These are phyloP conservation scores for Antechinus stuartii DNA, from an alignment of 2,113 vertebrate genomes.

Conservation along the genomic window DNA sequence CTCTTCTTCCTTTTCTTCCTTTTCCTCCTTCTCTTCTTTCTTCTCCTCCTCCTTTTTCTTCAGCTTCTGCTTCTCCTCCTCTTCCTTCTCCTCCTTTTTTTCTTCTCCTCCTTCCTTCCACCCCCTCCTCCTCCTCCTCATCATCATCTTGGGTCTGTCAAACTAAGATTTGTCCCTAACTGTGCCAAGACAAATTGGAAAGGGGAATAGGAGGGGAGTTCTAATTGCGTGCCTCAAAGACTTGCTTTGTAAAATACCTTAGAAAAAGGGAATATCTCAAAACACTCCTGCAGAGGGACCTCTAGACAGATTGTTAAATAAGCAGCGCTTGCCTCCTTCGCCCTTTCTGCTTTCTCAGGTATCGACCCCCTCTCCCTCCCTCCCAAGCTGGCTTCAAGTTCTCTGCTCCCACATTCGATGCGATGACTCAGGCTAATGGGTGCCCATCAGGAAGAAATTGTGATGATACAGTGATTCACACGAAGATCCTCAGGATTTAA, in stretches of 20 bases:
- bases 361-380: not conserved
- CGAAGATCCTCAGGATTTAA: not conserved
- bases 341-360: not conserved
- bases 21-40: too few relatives aligned
- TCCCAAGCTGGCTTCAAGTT: not conserved
- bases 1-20: too few relatives aligned
- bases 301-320: not conserved
- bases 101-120: too few relatives aligned
- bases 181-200: not conserved
- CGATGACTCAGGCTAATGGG: not conserved
- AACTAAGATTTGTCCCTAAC: not conserved
- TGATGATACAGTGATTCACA: not conserved
- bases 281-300: not conserved
- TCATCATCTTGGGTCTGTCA: not conserved
- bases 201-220: not conserved
- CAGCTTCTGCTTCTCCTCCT: too few relatives aligned
- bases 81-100: too few relatives aligned
- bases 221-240: not conserved
- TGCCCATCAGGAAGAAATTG: not conserved
- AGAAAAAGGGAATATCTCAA: not conserved
- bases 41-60: too few relatives aligned
- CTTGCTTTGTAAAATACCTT: not conserved
- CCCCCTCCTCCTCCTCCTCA: too few relatives aligned
- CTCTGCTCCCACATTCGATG: not conserved
- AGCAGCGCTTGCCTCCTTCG: not conserved